Evolutionary conservation across 2,888 invertebrate genomes (phyloP).

Genomic region (Eumacrocentrus americanus): DNA sequence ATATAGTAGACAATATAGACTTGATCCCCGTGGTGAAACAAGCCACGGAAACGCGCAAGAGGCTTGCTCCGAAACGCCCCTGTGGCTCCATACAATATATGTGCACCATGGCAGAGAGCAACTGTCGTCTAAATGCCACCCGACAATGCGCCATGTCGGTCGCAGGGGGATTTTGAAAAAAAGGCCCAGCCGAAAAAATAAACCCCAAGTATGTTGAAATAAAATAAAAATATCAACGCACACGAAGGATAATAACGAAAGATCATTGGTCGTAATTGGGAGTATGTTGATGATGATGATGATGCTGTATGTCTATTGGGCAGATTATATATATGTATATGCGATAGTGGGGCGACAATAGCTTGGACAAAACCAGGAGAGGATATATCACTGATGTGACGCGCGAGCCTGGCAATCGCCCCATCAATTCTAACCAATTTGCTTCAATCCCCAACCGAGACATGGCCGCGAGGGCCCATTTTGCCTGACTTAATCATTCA

Average conservation of each 20-base stretch:
- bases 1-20: conserved; percentile 1
- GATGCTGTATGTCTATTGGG: background rate
- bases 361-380: background rate
- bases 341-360: background rate
- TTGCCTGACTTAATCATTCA: conserved; percentile 45
- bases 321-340: background rate
- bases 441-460: conserved; percentile 52
- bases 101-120: conserved; percentile 41
- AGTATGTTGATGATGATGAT: background rate
- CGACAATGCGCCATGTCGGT: conserved; percentile 35
- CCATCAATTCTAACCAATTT: conserved; percentile 50
- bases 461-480: conserved; percentile 52
- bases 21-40: conserved; percentile 30
- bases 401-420: conserved; percentile 18
- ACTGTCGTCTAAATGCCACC: conserved; percentile 49
- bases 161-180: conserved; percentile 6
- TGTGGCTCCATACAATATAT: conserved; percentile 40
- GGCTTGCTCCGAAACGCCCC: conserved; percentile 42
- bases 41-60: conserved; percentile 28
- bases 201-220: background rate
- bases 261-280: background rate
- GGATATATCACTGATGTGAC: conserved; percentile 19
- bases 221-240: background rate
- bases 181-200: background rate
- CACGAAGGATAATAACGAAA: background rate